These are phyloP conservation scores for Propithecus deckenii DNA, from an alignment of 2,797 vertebrate genomes.

Conservation along the genomic window DNA sequence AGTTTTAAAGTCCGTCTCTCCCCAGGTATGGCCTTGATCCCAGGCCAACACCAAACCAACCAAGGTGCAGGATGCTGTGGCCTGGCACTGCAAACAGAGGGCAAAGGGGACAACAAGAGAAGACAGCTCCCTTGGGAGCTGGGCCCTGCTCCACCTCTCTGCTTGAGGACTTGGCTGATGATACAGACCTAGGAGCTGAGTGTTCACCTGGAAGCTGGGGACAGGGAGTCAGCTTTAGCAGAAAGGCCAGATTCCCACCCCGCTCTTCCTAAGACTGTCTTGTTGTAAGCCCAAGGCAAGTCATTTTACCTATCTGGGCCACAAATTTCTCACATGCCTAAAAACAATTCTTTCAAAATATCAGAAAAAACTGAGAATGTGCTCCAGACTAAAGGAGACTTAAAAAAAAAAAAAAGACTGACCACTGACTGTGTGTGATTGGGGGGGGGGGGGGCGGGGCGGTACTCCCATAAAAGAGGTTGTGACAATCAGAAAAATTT, in stretches of 20 bases:
- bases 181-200: background rate
- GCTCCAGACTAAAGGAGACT: background rate
- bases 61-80: background rate
- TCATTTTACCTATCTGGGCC: background rate
- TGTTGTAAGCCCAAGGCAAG: background rate
- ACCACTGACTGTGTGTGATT: background rate
- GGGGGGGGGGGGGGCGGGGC: too few species aligned
- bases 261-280: background rate
- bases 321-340: background rate
- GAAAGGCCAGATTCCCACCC: background rate
- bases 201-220: background rate
- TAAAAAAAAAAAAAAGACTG: background rate
- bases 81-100: background rate
- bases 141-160: background rate
- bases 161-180: background rate
- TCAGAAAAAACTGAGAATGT: background rate
- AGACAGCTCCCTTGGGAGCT: background rate
- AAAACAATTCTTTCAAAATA: background rate
- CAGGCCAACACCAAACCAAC: conserved; percentile 24
- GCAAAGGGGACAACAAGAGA: background rate
- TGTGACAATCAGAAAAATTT: background rate
- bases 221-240: background rate
- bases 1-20: conserved; percentile 50
- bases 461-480: background rate
- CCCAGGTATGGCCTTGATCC: background rate